Percentiles rank a stretch among this genome's conserved stretches.
Conservation (phyloP, 2,113 vertebrate genomes). For the Oriolus oriolus region DNA sequence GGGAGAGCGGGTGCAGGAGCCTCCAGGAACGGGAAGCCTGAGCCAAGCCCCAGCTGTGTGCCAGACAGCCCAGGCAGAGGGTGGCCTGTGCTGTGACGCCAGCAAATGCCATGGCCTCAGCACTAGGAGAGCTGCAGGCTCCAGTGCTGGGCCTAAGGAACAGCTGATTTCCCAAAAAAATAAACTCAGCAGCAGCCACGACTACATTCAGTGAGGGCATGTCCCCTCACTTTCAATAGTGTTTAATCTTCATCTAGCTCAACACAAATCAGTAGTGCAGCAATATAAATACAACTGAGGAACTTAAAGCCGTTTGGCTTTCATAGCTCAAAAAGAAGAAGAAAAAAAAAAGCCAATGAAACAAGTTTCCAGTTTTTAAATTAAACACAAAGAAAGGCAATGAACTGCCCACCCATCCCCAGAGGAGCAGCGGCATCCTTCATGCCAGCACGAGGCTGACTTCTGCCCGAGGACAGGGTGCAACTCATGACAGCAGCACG, state of each 20-base stretch:
- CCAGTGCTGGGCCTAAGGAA: neutral
- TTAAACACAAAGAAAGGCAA: constrained; percentile 55
- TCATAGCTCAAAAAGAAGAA: neutral
- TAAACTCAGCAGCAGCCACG: neutral
- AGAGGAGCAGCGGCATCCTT: constrained; percentile 20
- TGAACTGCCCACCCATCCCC: constrained; percentile 5
- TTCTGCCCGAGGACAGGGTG: neutral
- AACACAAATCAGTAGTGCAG: constrained; percentile 70
- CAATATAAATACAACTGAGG: constrained; percentile 67
- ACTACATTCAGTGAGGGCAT: constrained; percentile 11
- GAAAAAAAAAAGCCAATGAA: neutral
- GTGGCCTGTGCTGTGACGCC: neutral
- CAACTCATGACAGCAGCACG: constrained; percentile 15
- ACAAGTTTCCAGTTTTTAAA: constrained; percentile 54
- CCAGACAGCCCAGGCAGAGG: neutral
- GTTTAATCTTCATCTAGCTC: constrained; percentile 72
- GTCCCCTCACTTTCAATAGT: constrained; percentile 46
- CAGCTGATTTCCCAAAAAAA: neutral
- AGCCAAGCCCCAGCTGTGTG: neutral
- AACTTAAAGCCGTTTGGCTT: constrained; percentile 34
- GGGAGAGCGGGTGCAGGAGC: neutral
- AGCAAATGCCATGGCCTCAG: neutral
- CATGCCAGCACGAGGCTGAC: neutral
- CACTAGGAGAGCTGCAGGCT: neutral
- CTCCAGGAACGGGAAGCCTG: neutral